A percentile compares a stretch with the other conserved stretches of the same genome.
Evolutionary conservation across 2,888 invertebrate species (phyloP).

Genomic region (Tryphoninae sp.): DNA sequence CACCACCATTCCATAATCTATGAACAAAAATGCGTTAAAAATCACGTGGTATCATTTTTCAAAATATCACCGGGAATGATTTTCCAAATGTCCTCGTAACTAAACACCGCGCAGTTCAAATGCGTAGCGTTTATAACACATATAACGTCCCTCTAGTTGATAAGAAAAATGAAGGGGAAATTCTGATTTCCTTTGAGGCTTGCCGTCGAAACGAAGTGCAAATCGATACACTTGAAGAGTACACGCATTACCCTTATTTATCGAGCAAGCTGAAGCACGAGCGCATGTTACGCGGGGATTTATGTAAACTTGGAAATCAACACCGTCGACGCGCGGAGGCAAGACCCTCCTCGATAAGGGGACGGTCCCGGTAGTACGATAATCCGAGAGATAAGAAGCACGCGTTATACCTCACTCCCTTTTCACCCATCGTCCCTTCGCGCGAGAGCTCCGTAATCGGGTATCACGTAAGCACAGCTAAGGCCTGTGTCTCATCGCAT

Average conservation of each 20-base stretch:
- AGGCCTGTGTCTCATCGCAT: constrained; percentile 6
- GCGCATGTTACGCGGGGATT: constrained; percentile 63
- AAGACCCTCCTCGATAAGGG: constrained; percentile 18
- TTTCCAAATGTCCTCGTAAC: not conserved
- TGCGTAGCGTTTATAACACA: not conserved
- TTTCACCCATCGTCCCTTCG: not conserved
- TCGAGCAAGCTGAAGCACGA: constrained; percentile 3
- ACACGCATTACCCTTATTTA: constrained; percentile 35
- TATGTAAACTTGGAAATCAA: constrained; percentile 70
- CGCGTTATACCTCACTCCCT: constrained; percentile 57
- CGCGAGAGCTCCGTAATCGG: constrained; percentile 64
- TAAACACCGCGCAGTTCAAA: not conserved
- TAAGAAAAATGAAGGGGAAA: constrained; percentile 32
- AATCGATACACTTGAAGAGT: constrained; percentile 23
- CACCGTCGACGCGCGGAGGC: constrained; percentile 43
- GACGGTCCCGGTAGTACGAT: constrained; percentile 56
- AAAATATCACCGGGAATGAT: not conserved
- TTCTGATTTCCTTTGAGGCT: constrained; percentile 17
- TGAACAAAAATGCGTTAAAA: no score
- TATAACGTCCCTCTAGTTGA: not conserved
- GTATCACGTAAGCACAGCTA: constrained; percentile 67
- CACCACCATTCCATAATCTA: no score
- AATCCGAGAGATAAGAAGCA: constrained; percentile 74
- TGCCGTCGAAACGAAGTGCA: not conserved
- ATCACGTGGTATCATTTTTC: not conserved